phyloP scores from a whole-genome alignment of 2,113 vertebrate genomes.

The Rhea americana region DNA sequence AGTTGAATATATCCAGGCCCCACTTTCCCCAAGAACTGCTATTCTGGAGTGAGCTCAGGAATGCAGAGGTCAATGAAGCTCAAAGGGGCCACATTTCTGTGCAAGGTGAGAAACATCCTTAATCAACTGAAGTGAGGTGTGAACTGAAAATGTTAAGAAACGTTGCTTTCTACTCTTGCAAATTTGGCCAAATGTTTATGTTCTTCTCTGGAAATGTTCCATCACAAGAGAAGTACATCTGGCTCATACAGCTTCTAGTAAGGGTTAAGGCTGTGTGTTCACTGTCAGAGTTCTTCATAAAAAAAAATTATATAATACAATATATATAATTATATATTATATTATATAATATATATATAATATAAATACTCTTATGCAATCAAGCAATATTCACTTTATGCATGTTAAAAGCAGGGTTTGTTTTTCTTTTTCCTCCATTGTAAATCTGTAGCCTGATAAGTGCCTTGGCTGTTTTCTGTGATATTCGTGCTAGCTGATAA shows the following conservation, averaged over 20 bases:
- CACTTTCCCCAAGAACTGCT: not conserved
- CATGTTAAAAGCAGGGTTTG: not conserved
- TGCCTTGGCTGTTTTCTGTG: not conserved
- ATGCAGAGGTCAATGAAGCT: not conserved
- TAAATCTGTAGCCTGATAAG: not conserved
- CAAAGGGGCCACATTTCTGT: not conserved
- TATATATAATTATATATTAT: too few relatives aligned
- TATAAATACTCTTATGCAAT: not conserved
- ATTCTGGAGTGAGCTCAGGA: not conserved
- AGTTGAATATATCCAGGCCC: not conserved
- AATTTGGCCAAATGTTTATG: not conserved
- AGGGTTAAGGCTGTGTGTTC: not conserved
- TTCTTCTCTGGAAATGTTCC: not conserved
- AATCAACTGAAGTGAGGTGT: not conserved
- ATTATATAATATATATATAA: too few relatives aligned
- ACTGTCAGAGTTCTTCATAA: not conserved
- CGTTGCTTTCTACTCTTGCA: not conserved
- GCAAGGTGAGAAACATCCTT: not conserved
- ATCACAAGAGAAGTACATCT: not conserved
- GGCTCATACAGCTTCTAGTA: not conserved
- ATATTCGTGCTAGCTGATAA: not conserved
- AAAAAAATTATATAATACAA: too few relatives aligned
- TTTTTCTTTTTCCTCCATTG: not conserved
- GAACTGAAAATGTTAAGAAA: not conserved
- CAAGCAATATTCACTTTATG: not conserved